Percentiles rank a stretch among this genome's conserved stretches.
These are phyloP conservation scores for Myotis pilosus DNA, from an alignment of 2,797 vertebrate genomes.

Conservation along the genomic window DNA sequence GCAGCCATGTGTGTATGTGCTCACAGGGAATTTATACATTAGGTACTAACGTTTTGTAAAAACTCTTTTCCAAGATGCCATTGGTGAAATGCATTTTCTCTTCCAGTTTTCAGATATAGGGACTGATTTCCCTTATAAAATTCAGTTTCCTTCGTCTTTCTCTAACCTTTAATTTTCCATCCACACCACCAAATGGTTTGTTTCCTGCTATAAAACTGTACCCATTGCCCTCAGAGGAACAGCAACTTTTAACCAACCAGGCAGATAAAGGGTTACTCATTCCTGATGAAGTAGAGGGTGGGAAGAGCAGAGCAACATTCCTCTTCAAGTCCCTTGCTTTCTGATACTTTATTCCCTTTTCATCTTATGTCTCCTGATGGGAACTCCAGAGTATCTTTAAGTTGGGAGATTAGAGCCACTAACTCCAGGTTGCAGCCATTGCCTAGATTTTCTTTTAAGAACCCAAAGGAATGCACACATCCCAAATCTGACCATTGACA, in stretches of 20 bases:
- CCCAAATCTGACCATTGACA: neutral
- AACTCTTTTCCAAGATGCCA: neutral
- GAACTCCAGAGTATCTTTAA: neutral
- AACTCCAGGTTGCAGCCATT: neutral
- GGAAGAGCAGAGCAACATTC: neutral
- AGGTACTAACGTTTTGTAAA: neutral
- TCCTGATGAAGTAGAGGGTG: neutral
- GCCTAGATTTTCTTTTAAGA: neutral
- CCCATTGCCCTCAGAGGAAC: neutral
- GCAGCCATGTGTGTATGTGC: neutral
- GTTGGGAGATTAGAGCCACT: neutral
- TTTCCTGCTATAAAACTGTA: slow-evolving; percentile 14
- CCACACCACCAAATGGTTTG: neutral
- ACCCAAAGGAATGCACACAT: neutral
- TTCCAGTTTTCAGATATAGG: neutral
- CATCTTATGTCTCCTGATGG: neutral
- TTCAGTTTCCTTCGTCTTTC: neutral
- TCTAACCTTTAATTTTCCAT: neutral
- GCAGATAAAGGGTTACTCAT: neutral
- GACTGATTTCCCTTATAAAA: neutral
- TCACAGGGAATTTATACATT: neutral
- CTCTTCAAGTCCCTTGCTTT: neutral
- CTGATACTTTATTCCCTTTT: neutral
- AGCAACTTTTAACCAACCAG: neutral
- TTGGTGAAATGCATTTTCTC: neutral